Conservation (phyloP, 2,797 vertebrate species). For the Pyrocephalus nanus region DNA sequence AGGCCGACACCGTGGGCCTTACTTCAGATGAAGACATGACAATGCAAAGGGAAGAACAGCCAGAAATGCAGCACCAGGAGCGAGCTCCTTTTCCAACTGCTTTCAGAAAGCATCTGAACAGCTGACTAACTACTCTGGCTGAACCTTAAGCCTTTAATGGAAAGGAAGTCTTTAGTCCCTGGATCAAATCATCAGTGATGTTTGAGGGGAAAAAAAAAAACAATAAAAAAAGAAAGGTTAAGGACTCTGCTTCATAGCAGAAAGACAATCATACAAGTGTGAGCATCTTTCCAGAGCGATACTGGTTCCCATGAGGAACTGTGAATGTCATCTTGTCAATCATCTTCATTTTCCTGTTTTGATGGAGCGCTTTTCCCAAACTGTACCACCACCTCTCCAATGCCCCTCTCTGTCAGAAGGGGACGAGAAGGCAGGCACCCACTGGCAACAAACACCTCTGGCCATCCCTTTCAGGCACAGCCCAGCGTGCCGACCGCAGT, state of each 20-base stretch:
- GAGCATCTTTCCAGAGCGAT: not conserved
- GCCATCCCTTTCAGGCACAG: not conserved
- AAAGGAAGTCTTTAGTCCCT: not conserved
- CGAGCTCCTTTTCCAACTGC: not conserved
- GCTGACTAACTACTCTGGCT: not conserved
- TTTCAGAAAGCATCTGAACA: not conserved
- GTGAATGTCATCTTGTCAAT: not conserved
- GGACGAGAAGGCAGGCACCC: too few species aligned
- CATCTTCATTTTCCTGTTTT: not conserved
- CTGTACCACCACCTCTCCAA: not conserved
- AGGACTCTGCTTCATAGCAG: accelerated
- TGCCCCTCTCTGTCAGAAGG: too few species aligned
- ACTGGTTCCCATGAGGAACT: not conserved
- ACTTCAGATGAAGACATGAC: not conserved
- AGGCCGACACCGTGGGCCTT: not conserved
- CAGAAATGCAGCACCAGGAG: not conserved
- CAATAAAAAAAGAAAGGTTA: accelerated
- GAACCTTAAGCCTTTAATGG: not conserved
- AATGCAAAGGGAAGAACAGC: not conserved
- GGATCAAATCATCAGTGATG: not conserved
- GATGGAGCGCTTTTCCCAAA: not conserved
- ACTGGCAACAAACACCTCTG: accelerated
- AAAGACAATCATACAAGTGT: not conserved
- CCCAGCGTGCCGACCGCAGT: not conserved
- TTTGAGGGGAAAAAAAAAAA: accelerated